Evolutionary conservation across 2,797 vertebrate genomes (phyloP), one percentile per base, ranked within the genome.

Genomic region (Setipinna tenuifilis): DNA sequence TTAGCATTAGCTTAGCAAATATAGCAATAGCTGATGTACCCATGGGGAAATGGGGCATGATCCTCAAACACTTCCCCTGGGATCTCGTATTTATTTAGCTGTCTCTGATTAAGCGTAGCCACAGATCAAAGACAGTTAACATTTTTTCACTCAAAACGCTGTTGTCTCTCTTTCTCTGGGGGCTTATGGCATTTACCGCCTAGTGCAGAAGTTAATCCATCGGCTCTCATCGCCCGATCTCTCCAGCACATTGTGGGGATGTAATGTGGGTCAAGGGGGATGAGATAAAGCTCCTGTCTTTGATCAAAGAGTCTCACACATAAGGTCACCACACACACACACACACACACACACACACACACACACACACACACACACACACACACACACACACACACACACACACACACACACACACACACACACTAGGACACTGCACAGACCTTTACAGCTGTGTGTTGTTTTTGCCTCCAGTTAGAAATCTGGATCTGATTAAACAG

Each of bases 271-370:
- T 93, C 91, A 92, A 92, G 91, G 91, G 90, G 31, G 83, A 86
- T 84, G 86, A 86, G 71, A 78, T 78, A 78, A 78, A 31, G 71
- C 71, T 44, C 50, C 87, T 41, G 82, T 90, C 90, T 92, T 88
- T 91, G 92, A 94, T 92, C 91, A 93, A 88, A 93, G 93, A 93
- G 90, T 91, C 71, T 78, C 71, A 21, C 31, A 78, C 71, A 78
- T 41, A 78, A 78, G 71, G 71, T 78, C 71, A 78, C 71, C 35
- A 28, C 12, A 25, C 62, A 11, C 62, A 28, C 25, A 68, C n/a
- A 10, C 0, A 28, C 23, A 68, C 57, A 58, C 2, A 58, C 57
- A 58, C 57, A 58, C 3, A 58, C 57, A 58, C 17, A 16, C 12
- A 58, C 57, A 58, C 17, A 58, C 17, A 58, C 57, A 19, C 57